phyloP scores from a whole-genome alignment of 1,140 invertebrate genomes.

The Diabrotica undecimpunctata region DNA sequence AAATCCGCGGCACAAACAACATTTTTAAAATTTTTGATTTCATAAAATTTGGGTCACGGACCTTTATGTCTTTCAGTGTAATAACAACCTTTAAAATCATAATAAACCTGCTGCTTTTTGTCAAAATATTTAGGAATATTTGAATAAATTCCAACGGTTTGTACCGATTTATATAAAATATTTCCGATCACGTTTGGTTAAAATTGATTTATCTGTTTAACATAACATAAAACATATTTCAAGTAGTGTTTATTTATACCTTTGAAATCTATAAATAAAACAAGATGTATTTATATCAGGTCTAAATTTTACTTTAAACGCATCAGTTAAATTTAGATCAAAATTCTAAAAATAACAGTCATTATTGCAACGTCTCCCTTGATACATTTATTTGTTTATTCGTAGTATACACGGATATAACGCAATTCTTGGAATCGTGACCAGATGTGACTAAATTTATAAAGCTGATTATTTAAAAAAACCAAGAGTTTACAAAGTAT shows the following conservation, averaged over 20 bases:
- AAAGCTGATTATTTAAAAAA: too few species aligned
- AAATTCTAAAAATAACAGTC: not conserved
- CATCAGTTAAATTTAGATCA: not conserved
- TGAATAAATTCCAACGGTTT: too few species aligned
- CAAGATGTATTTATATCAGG: not conserved
- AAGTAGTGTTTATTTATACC: not conserved
- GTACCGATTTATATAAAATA: too few species aligned
- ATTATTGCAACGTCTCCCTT: not conserved
- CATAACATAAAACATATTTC: slow-evolving; percentile 1
- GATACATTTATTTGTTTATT: not conserved
- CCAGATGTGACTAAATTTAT: not conserved
- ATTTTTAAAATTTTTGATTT: not conserved
- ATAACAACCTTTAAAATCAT: too few species aligned
- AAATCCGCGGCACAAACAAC: not conserved
- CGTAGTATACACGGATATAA: not conserved
- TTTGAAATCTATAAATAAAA: not conserved
- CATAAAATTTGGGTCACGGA: not conserved
- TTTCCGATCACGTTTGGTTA: not conserved
- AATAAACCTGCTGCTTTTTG: too few species aligned
- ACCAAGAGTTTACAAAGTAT: too few species aligned
- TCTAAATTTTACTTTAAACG: slow-evolving; percentile 1
- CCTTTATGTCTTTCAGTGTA: not conserved
- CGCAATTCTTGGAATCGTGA: not conserved
- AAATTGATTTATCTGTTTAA: not conserved
- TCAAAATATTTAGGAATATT: too few species aligned